Conservation (phyloP, 2,888 invertebrate genomes). For the Scaptomyza caliginosa region DNA sequence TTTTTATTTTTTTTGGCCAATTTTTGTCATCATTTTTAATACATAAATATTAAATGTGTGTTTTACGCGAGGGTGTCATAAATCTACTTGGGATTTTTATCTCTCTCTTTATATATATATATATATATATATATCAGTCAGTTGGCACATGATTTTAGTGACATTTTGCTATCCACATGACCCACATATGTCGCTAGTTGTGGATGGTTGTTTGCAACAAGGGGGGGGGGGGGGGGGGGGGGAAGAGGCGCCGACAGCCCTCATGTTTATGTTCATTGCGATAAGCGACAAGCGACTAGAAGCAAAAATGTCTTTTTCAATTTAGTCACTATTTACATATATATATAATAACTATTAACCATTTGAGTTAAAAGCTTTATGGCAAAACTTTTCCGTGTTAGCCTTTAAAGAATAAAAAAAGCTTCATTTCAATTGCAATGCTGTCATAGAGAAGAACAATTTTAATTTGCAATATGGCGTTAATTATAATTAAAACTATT, state of each 20-base stretch:
- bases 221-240: not conserved
- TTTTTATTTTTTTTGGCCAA: too few relatives aligned
- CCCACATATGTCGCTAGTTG: slow-evolving; percentile 23
- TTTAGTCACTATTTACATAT: not conserved
- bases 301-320: too few relatives aligned
- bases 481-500: slow-evolving; percentile 79
- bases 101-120: not conserved
- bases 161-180: slow-evolving; percentile 22
- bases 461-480: slow-evolving; percentile 68
- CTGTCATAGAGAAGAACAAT: slow-evolving; percentile 16
- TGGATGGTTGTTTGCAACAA: not conserved
- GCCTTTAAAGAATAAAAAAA: too few relatives aligned
- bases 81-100: slow-evolving; percentile 23
- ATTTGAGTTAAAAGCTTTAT: too few relatives aligned
- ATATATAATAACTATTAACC: too few relatives aligned
- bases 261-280: slow-evolving; percentile 37
- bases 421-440: slow-evolving; percentile 11
- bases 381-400: slow-evolving; percentile 16
- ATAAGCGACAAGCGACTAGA: slow-evolving; percentile 16
- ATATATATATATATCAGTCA: slow-evolving; percentile 23
- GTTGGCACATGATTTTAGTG: slow-evolving; percentile 24
- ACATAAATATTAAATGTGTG: slow-evolving; percentile 10
- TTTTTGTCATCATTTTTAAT: too few relatives aligned
- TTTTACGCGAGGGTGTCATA: slow-evolving; percentile 17
- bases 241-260: slow-evolving; percentile 28